phyloP scores from a whole-genome alignment of 2,113 vertebrate species.

The Oplegnathus fasciatus region DNA sequence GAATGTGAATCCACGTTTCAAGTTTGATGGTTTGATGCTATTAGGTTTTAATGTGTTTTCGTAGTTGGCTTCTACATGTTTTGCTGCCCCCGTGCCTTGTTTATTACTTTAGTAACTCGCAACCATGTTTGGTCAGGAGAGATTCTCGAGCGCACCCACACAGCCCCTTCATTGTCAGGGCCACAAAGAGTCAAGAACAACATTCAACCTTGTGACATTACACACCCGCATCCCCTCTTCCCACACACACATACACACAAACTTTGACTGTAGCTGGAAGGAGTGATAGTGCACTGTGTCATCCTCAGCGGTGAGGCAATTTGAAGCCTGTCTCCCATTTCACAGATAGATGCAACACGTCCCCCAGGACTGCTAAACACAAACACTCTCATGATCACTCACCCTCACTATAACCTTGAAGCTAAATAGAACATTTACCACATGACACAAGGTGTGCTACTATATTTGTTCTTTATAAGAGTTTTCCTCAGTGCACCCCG shows the following conservation, averaged over 20 bases:
- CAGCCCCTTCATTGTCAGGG: constrained; percentile 42
- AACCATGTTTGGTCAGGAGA: constrained; percentile 30
- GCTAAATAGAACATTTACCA: constrained; percentile 57
- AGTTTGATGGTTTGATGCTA: background rate
- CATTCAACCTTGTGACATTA: constrained; percentile 55
- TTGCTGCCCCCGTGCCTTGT: constrained; percentile 4
- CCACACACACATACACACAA: constrained; percentile 40
- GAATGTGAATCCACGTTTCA: background rate
- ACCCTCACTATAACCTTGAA: constrained; percentile 59
- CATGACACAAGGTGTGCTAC: constrained; percentile 30
- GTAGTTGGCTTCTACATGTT: background rate
- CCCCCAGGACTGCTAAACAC: constrained; percentile 64
- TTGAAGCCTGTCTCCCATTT: constrained; percentile 65
- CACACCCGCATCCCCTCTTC: constrained; percentile 34
- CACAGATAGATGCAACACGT: constrained; percentile 60
- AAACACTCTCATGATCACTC: constrained; percentile 60
- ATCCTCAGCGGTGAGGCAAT: constrained; percentile 61
- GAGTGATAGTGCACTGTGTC: constrained; percentile 65
- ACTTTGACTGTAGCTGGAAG: constrained; percentile 58
- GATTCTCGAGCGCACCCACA: constrained; percentile 24
- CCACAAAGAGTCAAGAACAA: constrained; percentile 48
- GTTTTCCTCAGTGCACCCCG: background rate
- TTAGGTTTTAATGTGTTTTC: background rate
- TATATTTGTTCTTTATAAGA: constrained; percentile 4
- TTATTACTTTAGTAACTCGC: constrained; percentile 27